Evolutionary conservation across 37 sponge, comb jelly and placozoan genomes (phyloP).

Genomic region (Cliona cf. orientalis): DNA sequence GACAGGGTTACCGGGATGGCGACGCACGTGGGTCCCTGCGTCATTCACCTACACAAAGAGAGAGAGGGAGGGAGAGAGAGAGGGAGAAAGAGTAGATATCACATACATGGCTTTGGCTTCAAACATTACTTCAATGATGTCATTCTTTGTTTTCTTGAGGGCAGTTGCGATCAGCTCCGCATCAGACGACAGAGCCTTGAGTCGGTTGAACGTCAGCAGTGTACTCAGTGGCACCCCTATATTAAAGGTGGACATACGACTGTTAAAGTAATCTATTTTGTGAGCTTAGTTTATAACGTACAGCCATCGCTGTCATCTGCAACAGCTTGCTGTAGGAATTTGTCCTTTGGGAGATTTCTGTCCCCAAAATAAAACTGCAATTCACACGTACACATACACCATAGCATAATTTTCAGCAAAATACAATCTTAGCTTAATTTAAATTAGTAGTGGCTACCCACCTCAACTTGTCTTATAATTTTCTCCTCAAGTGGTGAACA

Average conservation of each 20-base stretch:
- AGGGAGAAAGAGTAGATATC: neutral
- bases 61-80: neutral
- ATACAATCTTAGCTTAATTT: no score
- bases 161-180: constrained; percentile 58
- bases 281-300: constrained; percentile 16
- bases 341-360: constrained; percentile 82
- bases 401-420: neutral
- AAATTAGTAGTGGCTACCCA: neutral
- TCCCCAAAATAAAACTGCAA: constrained; percentile 93
- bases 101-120: neutral
- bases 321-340: constrained; percentile 73
- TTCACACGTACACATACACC: neutral
- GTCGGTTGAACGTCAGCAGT: constrained; percentile 83
- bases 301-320: constrained; percentile 64
- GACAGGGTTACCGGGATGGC: constrained; percentile 31
- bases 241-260: neutral
- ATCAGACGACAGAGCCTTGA: constrained; percentile 82
- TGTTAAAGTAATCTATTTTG: neutral
- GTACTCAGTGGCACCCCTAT: constrained; percentile 76
- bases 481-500: constrained; percentile 66
- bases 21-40: constrained; percentile 47
- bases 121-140: constrained; percentile 77
- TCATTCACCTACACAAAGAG: constrained; percentile 46
- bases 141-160: constrained; percentile 55
- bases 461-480: constrained; percentile 83